Evolutionary conservation across 2,113 vertebrate species (phyloP).

Genomic region (Atlantisia rogersi): DNA sequence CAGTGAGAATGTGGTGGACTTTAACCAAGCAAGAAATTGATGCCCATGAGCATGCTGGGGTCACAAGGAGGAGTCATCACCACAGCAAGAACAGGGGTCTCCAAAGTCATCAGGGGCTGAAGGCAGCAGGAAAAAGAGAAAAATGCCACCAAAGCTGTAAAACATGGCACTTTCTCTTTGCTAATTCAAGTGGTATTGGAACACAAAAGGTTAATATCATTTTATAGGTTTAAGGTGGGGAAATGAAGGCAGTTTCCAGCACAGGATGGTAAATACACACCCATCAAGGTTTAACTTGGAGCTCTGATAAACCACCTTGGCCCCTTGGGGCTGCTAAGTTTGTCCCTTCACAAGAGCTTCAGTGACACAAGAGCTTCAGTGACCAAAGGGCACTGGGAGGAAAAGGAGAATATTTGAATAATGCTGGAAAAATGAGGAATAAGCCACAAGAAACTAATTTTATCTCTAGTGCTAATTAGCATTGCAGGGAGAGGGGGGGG

Average conservation of each 20-base stretch:
- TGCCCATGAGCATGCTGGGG: no score
- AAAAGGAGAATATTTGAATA: not conserved
- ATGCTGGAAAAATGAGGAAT: accelerated
- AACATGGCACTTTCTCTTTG: not conserved
- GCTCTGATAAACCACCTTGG: not conserved
- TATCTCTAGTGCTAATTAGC: not conserved
- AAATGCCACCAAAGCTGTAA: not conserved
- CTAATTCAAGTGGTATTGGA: accelerated
- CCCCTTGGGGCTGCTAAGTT: no score
- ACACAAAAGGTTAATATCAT: accelerated
- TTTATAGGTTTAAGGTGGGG: accelerated
- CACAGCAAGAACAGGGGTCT: not conserved
- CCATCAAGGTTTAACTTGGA: not conserved
- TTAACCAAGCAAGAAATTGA: not conserved
- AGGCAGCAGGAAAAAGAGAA: not conserved
- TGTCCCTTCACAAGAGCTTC: not conserved
- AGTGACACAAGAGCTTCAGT: accelerated
- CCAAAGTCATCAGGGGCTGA: accelerated
- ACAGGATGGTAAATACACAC: not conserved
- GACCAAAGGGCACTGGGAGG: not conserved
- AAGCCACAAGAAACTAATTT: not conserved
- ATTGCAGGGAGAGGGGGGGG: accelerated
- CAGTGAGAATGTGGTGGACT: not conserved
- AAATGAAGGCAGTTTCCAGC: not conserved
- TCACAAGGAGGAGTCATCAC: no score